Evolutionary conservation across 2,113 vertebrate genomes (phyloP).

Genomic region (Elanoides forficatus): DNA sequence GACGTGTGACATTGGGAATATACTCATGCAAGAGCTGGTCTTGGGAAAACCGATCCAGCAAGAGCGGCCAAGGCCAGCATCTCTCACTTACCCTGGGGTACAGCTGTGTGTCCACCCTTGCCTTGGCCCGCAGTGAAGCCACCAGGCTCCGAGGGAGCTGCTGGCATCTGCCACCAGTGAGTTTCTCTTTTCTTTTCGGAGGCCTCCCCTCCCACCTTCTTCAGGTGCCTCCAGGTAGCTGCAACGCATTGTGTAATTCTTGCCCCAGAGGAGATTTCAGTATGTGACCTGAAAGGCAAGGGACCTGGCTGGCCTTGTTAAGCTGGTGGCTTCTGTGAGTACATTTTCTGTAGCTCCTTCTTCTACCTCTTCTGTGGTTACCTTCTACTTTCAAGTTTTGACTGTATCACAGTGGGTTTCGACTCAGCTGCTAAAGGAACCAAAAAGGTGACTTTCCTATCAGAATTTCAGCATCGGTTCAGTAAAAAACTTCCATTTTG

Average conservation of each 20-base stretch:
- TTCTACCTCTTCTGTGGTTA: neutral
- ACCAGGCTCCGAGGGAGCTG: neutral
- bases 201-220: neutral
- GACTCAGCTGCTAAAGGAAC: neutral
- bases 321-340: neutral
- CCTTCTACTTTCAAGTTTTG: neutral
- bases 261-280: neutral
- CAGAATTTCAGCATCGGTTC: neutral
- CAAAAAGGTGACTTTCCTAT: neutral
- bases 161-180: neutral
- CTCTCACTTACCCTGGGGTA: neutral
- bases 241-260: neutral
- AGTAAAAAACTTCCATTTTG: neutral
- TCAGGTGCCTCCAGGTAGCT: neutral
- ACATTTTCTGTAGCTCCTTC: neutral
- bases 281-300: neutral
- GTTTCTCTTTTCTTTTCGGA: neutral
- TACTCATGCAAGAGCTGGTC: neutral
- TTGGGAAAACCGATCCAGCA: neutral
- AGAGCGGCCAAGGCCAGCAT: neutral
- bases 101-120: neutral
- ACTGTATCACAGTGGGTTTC: neutral
- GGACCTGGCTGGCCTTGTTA: neutral
- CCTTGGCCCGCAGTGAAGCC: neutral
- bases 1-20: neutral